A percentile compares a stretch with the other conserved stretches of the same genome.
Evolutionary conservation across 2,113 vertebrate genomes (phyloP).

Genomic region (Corythornis cristatus): DNA sequence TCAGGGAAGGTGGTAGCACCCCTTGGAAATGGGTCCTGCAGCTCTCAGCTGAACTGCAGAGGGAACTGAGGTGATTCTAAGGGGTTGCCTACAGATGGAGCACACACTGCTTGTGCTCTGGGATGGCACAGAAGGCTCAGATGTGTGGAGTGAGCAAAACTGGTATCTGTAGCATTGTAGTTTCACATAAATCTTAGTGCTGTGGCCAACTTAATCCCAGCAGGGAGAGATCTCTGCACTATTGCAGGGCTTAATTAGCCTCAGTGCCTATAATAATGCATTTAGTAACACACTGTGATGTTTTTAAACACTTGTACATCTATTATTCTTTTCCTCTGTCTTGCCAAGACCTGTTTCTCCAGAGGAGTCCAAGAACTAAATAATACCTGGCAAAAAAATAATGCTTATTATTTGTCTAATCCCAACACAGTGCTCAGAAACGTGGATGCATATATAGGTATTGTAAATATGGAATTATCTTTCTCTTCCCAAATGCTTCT

Average conservation of each 20-base stretch:
- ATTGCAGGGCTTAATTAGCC: background rate
- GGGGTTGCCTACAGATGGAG: background rate
- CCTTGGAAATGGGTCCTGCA: background rate
- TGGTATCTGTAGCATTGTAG: background rate
- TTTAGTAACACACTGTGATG: background rate
- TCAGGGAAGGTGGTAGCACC: background rate
- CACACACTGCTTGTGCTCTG: background rate
- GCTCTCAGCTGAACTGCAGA: background rate
- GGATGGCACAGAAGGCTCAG: background rate
- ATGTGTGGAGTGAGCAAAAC: background rate
- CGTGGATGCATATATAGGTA: background rate
- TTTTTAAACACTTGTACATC: background rate
- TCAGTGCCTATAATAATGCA: background rate
- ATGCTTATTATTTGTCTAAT: constrained; percentile 12
- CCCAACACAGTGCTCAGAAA: background rate
- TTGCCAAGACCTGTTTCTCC: background rate
- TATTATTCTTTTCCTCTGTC: background rate
- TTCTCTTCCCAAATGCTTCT: background rate
- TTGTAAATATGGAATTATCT: constrained; percentile 15
- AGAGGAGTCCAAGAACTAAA: background rate
- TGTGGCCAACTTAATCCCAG: background rate
- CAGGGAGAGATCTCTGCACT: background rate
- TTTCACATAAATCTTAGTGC: background rate
- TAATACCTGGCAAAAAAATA: background rate
- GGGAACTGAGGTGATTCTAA: background rate